Base-by-base conservation (phyloP, 2,113 vertebrate species). In the Catharus fuscescens region DNA sequence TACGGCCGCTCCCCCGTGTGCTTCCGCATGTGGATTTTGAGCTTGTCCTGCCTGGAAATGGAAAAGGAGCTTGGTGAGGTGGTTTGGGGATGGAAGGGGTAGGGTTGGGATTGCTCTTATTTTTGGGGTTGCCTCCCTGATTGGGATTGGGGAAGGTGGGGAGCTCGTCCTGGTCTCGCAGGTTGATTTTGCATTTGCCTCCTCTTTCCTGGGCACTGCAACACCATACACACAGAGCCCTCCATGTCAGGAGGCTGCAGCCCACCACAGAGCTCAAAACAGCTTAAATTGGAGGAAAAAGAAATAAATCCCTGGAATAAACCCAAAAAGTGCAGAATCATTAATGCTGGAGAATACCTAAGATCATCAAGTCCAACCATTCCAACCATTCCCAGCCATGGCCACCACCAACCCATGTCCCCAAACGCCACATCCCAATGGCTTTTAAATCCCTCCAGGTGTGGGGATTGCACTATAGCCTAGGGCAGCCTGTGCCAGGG, bases 11-110 rank as follows among this genome's bases (percentile, higher is more conserved):
- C 99, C 12, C 99, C 99, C 0, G 99, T 99, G 98, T 99, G 99
- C 97, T 99, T 99, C 76, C 99, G 97, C 99, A 99, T 99, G 98
- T 99, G 99, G 95, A 99, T 99, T 97, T 99, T 99, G 29, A 99
- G 98, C 93, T 99, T 99, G 98, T 99, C 99, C 95, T 99, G 99
- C 97, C 99, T 99, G 98, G 10, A 94, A 93, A 31, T 88, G 12
- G 25, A 76, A 59, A 59, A 70, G 34, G 23, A 0, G 2, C 9
- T 18, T 0, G 8, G 56, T 92, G 42, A 92, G 53, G 19, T 0
- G 2, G 31, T 0, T 4, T 26, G 6, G 23, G 59, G 40, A 5
- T 1, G 24, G n/a, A 13, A 13, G 24, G 28, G 20, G 19, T 7
- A 57, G 0, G 10, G 45, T 1, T 31, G 64, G 73, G 60, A 24